phyloP scores from a whole-genome alignment of 2,113 vertebrate species.

The Ophiodon elongatus region DNA sequence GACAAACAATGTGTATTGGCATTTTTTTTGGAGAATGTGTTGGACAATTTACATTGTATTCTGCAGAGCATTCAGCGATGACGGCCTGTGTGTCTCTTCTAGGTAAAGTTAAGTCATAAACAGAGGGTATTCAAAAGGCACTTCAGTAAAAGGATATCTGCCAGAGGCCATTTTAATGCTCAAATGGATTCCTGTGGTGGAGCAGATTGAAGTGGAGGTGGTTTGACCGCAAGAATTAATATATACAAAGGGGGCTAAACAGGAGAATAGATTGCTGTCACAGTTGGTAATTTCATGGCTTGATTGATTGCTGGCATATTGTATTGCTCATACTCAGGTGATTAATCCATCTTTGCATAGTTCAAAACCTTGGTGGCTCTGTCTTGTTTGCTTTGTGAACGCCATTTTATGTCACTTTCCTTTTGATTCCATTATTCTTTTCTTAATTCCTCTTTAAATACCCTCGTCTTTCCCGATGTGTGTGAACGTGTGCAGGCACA shows the following conservation, averaged over 20 bases:
- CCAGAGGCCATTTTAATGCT: conserved; percentile 61
- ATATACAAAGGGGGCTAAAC: conserved; percentile 68
- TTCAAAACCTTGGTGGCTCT: conserved; percentile 76
- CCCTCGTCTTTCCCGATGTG: conserved; percentile 20
- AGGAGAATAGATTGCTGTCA: conserved; percentile 77
- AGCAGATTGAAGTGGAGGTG: conserved; percentile 70
- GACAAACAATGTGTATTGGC: neutral
- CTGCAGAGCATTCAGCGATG: conserved; percentile 14
- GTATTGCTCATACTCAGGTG: conserved; percentile 73
- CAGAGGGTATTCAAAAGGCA: conserved; percentile 39
- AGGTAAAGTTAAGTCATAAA: conserved; percentile 37
- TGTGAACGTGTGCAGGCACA: conserved; percentile 20
- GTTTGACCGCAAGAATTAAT: conserved; percentile 72
- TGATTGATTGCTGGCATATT: conserved; percentile 80
- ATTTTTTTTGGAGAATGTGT: neutral
- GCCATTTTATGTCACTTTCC: conserved; percentile 77
- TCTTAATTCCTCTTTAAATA: conserved; percentile 66
- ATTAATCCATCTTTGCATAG: conserved; percentile 79
- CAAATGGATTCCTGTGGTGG: conserved; percentile 68
- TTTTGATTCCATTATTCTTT: conserved; percentile 78
- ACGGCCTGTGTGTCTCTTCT: neutral
- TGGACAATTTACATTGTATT: neutral
- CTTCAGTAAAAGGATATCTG: conserved; percentile 51
- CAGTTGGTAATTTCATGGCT: conserved; percentile 65
- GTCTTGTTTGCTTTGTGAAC: conserved; percentile 73